These are phyloP conservation scores for Halcyon chelicuti DNA, from an alignment of 2,797 vertebrate genomes.

Conservation along the genomic window DNA sequence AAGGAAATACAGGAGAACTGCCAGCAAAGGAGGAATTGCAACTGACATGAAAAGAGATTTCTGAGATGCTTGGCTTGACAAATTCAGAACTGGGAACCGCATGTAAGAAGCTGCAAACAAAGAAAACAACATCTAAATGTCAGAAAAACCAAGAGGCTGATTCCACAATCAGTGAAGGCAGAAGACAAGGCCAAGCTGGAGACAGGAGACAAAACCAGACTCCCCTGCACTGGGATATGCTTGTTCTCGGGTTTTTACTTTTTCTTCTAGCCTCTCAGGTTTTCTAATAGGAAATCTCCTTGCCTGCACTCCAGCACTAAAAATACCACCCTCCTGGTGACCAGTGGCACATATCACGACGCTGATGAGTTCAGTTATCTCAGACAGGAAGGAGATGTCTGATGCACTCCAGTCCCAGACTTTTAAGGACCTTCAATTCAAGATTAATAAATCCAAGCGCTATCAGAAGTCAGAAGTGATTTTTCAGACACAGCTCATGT, in stretches of 20 bases:
- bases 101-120: background rate
- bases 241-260: background rate
- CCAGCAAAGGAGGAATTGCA: background rate
- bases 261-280: background rate
- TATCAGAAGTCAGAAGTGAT: background rate
- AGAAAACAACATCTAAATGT: slow-evolving; percentile 12
- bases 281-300: background rate
- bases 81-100: background rate
- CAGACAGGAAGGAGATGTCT: background rate
- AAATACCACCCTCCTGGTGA: background rate
- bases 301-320: background rate
- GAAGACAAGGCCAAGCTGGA: background rate
- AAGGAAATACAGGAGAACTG: background rate
- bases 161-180: background rate
- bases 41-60: background rate
- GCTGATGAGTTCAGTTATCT: rapidly evolving
- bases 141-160: slow-evolving; percentile 8
- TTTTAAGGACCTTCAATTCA: background rate
- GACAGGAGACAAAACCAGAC: background rate
- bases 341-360: rapidly evolving
- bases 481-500: background rate
- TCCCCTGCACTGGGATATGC: background rate
- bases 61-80: background rate
- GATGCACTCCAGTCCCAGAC: background rate
- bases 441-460: background rate